These are phyloP conservation scores for Macrostomum lignano DNA, from an alignment of 1,140 invertebrate species.

Conservation along the genomic window DNA sequence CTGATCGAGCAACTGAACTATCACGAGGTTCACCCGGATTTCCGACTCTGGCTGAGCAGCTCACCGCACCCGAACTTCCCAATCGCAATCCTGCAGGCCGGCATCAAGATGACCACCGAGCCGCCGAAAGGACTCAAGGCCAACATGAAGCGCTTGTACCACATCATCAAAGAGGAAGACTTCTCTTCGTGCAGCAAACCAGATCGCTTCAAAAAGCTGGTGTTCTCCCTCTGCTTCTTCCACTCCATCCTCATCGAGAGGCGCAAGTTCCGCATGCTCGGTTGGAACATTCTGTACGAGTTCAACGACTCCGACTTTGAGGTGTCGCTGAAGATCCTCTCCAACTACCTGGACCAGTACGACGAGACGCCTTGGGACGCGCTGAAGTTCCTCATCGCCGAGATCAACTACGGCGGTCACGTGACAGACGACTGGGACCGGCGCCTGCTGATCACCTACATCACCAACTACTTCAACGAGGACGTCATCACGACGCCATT, in stretches of 20 bases:
- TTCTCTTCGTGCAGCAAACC: constrained; percentile 20
- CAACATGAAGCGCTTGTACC: constrained; percentile 28
- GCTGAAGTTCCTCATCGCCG: constrained; percentile 33
- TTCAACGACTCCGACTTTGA: constrained; percentile 68
- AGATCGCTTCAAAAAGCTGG: constrained; percentile 27
- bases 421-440: constrained; percentile 28
- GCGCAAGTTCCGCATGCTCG: constrained; percentile 29
- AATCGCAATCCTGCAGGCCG: constrained; percentile 33
- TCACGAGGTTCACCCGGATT: constrained; percentile 28
- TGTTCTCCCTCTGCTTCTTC: constrained; percentile 29
- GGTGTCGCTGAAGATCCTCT: constrained; percentile 47
- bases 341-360: constrained; percentile 52
- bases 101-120: constrained; percentile 30
- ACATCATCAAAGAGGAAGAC: constrained; percentile 21
- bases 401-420: constrained; percentile 30
- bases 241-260: constrained; percentile 29
- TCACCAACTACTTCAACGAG: constrained; percentile 47
- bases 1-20: constrained; percentile 44
- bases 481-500: constrained; percentile 35
- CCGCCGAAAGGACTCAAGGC: constrained; percentile 36
- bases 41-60: constrained; percentile 52
- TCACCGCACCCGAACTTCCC: constrained; percentile 54
- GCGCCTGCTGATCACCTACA: constrained; percentile 39
- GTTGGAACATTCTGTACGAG: constrained; percentile 33
- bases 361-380: constrained; percentile 35